These are phyloP conservation scores for Cebus imitator DNA, from an alignment of 2,113 vertebrate species.

Conservation along the genomic window DNA sequence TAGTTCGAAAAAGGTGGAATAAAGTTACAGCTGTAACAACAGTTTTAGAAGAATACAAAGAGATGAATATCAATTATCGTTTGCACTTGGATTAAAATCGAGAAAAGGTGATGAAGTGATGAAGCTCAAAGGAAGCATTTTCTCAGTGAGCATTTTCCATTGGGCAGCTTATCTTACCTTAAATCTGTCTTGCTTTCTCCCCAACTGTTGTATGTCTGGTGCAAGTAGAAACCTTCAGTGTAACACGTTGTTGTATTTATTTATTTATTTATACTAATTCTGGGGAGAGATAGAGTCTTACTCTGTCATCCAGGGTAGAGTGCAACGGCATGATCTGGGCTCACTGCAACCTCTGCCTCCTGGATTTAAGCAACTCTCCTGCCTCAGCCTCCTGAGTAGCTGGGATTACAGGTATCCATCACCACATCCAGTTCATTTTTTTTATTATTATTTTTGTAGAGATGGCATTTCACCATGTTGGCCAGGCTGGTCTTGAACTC, in stretches of 20 bases:
- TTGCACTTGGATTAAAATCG: background rate
- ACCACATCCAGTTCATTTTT: too few species aligned
- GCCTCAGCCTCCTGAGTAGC: too few species aligned
- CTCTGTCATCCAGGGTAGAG: too few species aligned
- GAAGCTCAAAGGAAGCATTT: background rate
- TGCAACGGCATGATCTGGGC: too few species aligned
- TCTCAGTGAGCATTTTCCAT: background rate
- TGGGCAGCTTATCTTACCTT: background rate
- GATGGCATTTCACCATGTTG: too few species aligned
- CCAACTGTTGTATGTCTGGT: conserved; percentile 42
- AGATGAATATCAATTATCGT: conserved; percentile 41
- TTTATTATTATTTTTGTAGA: too few species aligned
- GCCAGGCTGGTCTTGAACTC: too few species aligned
- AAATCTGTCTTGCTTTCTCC: background rate
- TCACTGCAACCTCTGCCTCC: too few species aligned
- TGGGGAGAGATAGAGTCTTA: too few species aligned
- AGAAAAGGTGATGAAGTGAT: background rate
- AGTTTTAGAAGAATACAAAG: conserved; percentile 4
- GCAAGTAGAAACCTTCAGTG: conserved; percentile 47
- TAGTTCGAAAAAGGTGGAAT: conserved; percentile 9
- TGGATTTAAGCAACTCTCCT: too few species aligned
- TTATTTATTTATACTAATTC: too few species aligned
- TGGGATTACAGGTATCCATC: too few species aligned
- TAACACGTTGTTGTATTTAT: conserved; percentile 51
- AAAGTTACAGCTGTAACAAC: background rate